phyloP scores from a whole-genome alignment of 1,140 invertebrate genomes.

The Brachionus angularis region DNA sequence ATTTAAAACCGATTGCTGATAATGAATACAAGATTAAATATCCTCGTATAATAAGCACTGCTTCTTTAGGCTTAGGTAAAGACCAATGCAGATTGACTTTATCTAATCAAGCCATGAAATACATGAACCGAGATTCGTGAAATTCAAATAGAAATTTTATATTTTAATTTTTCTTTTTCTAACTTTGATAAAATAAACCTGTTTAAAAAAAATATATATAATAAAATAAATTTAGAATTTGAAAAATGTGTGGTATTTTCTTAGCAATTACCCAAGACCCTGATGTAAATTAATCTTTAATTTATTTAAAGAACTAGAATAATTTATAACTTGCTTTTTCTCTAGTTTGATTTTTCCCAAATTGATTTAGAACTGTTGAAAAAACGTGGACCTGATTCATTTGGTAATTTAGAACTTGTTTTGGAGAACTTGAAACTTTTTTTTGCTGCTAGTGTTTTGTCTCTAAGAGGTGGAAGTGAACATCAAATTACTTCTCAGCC shows the following conservation, averaged over 20 bases:
- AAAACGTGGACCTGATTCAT: constrained; percentile 40
- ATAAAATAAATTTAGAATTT: no score
- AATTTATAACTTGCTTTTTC: no score
- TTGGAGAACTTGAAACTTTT: not conserved
- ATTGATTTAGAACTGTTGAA: constrained; percentile 24
- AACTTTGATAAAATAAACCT: not conserved
- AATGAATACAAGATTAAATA: constrained; percentile 25
- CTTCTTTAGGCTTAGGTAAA: constrained; percentile 10
- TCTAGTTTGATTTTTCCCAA: not conserved
- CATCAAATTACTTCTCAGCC: constrained; percentile 61
- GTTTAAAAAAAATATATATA: not conserved
- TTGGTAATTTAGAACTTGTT: not conserved
- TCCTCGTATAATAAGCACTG: constrained; percentile 1
- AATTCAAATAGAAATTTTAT: constrained; percentile 5
- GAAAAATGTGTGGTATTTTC: constrained; percentile 36
- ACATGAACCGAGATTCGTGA: constrained; percentile 4
- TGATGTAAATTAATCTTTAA: no score
- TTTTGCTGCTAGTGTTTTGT: constrained; percentile 39
- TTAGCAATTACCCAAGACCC: not conserved
- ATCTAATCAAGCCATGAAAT: constrained; percentile 35
- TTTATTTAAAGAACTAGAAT: no score
- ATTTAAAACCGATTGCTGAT: constrained; percentile 26
- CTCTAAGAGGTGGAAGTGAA: not conserved
- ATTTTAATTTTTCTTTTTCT: not conserved
- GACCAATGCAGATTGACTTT: constrained; percentile 37